Evolutionary conservation across 2,888 invertebrate species (phyloP), one percentile per base, ranked within the genome.

Genomic region (Aporophyla lueneburgensis): DNA sequence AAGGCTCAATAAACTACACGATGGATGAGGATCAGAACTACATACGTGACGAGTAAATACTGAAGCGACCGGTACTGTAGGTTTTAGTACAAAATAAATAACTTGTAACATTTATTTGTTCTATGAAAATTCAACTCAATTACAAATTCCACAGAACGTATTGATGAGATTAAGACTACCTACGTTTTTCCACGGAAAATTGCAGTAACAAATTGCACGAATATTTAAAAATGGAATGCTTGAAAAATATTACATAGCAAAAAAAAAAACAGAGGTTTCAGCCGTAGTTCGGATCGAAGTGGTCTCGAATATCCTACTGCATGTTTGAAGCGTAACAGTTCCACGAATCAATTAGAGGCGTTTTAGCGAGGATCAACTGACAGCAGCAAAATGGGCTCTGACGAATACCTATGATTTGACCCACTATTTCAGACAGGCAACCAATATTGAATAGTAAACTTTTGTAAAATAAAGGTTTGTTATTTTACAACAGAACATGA

Each of bases 261-360:
- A 63, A 71, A 62, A 63, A 71, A 10, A 56, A 46, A 33, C 33
- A 46, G 27, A 19, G 16, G 40, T 71, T 70, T 63, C 27, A n/a
- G 51, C 12, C 43, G 43, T 67, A 67, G 19, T 65, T 71, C 24
- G 7, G 12, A 49, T 51, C 21, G 61, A 65, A 76, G 65, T 63
- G 71, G 66, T 33, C 51, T 71, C 43, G 43, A 66, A 78, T 75
- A 66, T 67, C 56, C 56, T 61, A 69, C 70, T 75, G 40, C 49
- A 70, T 76, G 54, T 75, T 78, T 84, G 79, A 63, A 80, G 49
- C 65, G 67, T 67, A 59, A 74, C 82, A 66, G 78, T 84, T 86
- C 83, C 65, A 56, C 65, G 82, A 87, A 84, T 82, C 85, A 88
- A 84, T 85, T 85, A 88, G 75, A 71, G 63, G 68, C 72, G 73